Evolutionary conservation across 2,113 vertebrate species (phyloP), one percentile per base, ranked within the genome.

Genomic region (Osmerus eperlanus): DNA sequence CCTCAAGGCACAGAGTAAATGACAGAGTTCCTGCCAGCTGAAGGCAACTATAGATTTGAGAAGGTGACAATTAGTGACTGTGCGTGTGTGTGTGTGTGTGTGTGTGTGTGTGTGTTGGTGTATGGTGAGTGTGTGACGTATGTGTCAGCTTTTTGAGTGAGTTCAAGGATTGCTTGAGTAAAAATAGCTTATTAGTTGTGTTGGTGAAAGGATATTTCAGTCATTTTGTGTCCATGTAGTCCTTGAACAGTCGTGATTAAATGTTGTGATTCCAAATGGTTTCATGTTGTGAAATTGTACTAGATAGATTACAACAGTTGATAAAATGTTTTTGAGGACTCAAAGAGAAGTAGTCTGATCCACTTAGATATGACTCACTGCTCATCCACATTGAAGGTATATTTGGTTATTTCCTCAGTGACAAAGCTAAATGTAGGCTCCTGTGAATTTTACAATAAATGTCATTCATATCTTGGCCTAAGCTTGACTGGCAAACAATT

Each of bases 1-100:
- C 71, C 65, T 70, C 77, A 28, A 60, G 70, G 68, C 59, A 67
- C 66, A 76, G 53, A 67, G 76, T 74, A 78, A 77, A 81, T 84
- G 69, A 84, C 74, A 81, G 70, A 70, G 68, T 65, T 67, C 23
- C 66, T 70, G 74, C 77, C 66, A 70, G 67, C 61, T 60, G 70
- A 77, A 71, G 73, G 73, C 70, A 76, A 76, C 72, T 76, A 79
- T 81, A 77, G 67, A 53, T 36, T 12, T 59, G 59, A 63, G 60
- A 52, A 72, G 69, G 68, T 66, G 68, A 66, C 72, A 79, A 76
- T 78, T 80, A 80, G 67, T 53, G 65, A 52, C 62, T 16, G 32
- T 19, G 18, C 51, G 36, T 21, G 36, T 21, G 71, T 60, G 71
- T 70, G 74, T 69, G 60, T 62, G 60, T 3, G 18, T 65, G 36